Conservation (phyloP, 2,113 vertebrate species). For the Epinephelus cyanopodus region DNA sequence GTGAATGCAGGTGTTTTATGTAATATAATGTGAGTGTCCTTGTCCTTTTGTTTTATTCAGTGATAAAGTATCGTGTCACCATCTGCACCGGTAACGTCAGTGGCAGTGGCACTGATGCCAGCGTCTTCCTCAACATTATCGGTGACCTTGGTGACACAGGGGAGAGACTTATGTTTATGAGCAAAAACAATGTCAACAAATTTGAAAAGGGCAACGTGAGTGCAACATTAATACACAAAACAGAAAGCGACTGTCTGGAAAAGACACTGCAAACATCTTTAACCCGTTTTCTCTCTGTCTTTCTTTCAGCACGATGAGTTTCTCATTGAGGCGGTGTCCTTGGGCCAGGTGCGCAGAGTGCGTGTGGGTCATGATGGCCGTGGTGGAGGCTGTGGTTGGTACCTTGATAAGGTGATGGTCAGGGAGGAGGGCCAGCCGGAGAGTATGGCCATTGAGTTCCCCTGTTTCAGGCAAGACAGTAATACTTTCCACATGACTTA, state of each 20-base stretch:
- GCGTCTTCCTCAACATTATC: conserved; percentile 91
- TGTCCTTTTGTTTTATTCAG: conserved; percentile 72
- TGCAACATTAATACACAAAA: conserved; percentile 20
- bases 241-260: neutral
- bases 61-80: conserved; percentile 92
- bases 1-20: neutral
- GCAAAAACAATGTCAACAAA: conserved; percentile 94
- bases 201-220: conserved; percentile 97
- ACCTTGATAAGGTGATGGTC: conserved; percentile 94
- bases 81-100: conserved; percentile 92
- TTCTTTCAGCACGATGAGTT: conserved; percentile 92
- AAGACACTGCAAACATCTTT: neutral
- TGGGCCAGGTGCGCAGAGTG: conserved; percentile 91
- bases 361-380: conserved; percentile 94
- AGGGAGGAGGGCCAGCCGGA: conserved; percentile 96
- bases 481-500: neutral
- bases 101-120: conserved; percentile 93
- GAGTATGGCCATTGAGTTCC: conserved; percentile 90
- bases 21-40: neutral
- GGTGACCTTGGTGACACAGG: conserved; percentile 94
- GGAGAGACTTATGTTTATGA: conserved; percentile 91
- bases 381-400: conserved; percentile 95
- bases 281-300: neutral
- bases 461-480: conserved; percentile 91
- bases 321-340: conserved; percentile 90